These are phyloP conservation scores for Ormyrus rosae DNA, from an alignment of 2,888 invertebrate species.

Conservation along the genomic window DNA sequence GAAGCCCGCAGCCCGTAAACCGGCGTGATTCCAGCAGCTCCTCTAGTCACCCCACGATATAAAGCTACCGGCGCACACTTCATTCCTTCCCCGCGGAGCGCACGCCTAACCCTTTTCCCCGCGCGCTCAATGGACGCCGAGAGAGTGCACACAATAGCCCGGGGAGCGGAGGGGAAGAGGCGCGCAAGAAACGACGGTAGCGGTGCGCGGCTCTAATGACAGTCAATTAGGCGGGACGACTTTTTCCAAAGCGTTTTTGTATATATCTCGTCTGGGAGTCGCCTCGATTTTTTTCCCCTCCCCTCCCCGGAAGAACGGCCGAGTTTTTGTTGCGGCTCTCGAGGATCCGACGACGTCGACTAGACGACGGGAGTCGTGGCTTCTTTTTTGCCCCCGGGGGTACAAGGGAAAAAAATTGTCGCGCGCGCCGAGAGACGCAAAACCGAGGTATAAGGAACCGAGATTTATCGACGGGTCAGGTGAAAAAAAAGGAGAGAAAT, in stretches of 20 bases:
- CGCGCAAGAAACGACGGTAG: not conserved
- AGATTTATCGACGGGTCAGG: constrained; percentile 30
- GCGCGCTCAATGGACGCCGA: not conserved
- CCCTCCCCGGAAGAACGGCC: not conserved
- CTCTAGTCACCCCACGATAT: constrained; percentile 24
- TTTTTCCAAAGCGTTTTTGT: constrained; percentile 55
- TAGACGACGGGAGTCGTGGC: not conserved
- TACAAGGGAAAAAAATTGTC: constrained; percentile 13
- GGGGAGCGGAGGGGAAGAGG: not conserved
- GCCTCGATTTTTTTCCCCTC: not conserved
- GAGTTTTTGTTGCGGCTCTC: not conserved
- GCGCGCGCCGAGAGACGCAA: not conserved
- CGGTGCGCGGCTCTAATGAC: constrained; percentile 2
- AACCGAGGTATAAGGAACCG: not conserved
- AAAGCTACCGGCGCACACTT: constrained; percentile 2
- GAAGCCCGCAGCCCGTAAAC: constrained; percentile 28
- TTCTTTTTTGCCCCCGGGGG: not conserved
- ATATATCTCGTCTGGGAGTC: not conserved
- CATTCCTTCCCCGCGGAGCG: constrained; percentile 15
- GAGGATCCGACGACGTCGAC: not conserved
- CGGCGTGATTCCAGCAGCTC: constrained; percentile 12
- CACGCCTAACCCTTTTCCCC: constrained; percentile 39
- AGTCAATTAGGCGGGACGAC: constrained; percentile 60
- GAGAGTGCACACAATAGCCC: not conserved
- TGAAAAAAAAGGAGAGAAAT: constrained; percentile 55